A percentile compares a stretch with the other conserved stretches of the same genome.
These are phyloP conservation scores for Zenarchopterus dispar DNA, from an alignment of 2,797 vertebrate species.

Conservation along the genomic window DNA sequence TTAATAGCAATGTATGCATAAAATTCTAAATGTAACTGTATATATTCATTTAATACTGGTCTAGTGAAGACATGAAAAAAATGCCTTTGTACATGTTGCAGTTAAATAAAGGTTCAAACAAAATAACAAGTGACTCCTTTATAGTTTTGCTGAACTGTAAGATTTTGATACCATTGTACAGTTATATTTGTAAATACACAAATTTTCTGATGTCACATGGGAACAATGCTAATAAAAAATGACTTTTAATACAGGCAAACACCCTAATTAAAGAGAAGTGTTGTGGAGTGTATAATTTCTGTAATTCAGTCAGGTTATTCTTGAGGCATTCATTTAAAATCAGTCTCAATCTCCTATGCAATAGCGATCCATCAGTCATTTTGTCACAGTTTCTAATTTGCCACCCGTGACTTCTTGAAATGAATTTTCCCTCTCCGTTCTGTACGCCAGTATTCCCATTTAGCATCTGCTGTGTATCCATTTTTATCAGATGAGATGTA, in stretches of 20 bases:
- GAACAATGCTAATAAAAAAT: conserved; percentile 12
- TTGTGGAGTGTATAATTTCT: no score
- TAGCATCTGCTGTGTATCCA: conserved; percentile 27
- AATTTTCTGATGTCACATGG: conserved; percentile 30
- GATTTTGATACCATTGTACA: no score
- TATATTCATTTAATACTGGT: no score
- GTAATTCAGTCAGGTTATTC: not conserved
- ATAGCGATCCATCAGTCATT: conserved; percentile 4
- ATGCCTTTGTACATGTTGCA: no score
- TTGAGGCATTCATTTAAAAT: conserved; percentile 19
- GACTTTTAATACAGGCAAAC: not conserved
- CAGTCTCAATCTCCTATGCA: conserved; percentile 13
- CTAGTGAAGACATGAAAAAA: no score
- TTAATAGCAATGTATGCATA: no score
- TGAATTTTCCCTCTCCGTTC: conserved; percentile 33
- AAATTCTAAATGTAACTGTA: no score
- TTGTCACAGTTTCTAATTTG: conserved; percentile 42
- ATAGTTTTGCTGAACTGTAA: no score
- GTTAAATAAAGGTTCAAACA: no score
- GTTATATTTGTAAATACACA: not conserved
- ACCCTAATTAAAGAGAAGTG: conserved; percentile 5
- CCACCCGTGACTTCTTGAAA: conserved; percentile 23
- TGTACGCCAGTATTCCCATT: conserved; percentile 25
- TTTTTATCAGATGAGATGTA: conserved; percentile 51
- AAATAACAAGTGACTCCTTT: no score